Conservation (phyloP, 2,113 vertebrate species). For the Peucedramus taeniatus region DNA sequence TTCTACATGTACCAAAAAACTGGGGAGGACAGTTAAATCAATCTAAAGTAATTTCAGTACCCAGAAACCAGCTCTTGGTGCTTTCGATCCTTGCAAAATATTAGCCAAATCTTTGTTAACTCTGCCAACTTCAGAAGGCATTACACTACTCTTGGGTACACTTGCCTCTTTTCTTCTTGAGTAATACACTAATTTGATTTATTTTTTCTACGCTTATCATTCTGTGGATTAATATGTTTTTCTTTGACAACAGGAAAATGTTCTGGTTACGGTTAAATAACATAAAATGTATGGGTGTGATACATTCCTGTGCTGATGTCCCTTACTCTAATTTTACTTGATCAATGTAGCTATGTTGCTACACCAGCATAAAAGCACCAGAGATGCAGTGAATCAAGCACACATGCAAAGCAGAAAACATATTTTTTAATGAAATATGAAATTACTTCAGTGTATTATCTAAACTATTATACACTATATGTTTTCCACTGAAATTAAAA, state of each 20-base stretch:
- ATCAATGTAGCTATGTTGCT: neutral
- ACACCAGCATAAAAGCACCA: neutral
- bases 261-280: neutral
- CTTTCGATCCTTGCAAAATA: neutral
- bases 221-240: neutral
- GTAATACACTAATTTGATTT: neutral
- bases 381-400: neutral
- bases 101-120: neutral
- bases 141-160: neutral
- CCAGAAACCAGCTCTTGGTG: neutral
- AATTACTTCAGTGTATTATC: neutral
- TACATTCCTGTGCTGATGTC: neutral
- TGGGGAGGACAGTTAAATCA: neutral
- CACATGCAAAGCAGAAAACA: neutral
- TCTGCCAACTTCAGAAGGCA: neutral
- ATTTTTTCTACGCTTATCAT: neutral
- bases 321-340: neutral
- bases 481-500: neutral
- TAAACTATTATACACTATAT: neutral
- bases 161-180: neutral
- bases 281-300: neutral
- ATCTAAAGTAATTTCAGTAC: neutral
- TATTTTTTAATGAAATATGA: neutral
- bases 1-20: neutral
- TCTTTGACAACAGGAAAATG: neutral